Evolutionary conservation across 30 jellyfish, hydroid and myxozoan species (phyloP).

Genomic region (Aurelia sp.): DNA sequence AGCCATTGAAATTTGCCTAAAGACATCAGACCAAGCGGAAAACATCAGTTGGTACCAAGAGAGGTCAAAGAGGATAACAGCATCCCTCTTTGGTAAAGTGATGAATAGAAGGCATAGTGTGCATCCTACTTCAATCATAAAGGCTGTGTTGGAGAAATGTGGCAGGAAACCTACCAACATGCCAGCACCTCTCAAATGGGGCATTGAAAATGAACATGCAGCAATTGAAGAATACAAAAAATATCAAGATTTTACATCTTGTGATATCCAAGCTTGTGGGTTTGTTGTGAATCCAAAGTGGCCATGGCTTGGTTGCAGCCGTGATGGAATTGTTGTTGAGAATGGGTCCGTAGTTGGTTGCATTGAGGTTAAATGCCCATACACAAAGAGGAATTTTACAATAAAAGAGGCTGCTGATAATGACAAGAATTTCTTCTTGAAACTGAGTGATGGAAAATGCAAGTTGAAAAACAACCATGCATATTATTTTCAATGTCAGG

Average conservation of each 20-base stretch:
- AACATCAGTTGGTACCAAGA: slow-evolving; percentile 39
- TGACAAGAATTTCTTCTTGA: background rate
- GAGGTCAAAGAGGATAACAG: slow-evolving; percentile 45
- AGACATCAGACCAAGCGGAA: slow-evolving; percentile 4
- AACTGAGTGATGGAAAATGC: background rate
- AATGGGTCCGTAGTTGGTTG: slow-evolving; percentile 8
- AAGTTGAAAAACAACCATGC: too few species aligned
- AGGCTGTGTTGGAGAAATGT: slow-evolving; percentile 1
- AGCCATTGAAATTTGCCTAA: slow-evolving; percentile 12
- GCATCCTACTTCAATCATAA: slow-evolving; percentile 37
- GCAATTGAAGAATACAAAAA: background rate
- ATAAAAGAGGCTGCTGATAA: slow-evolving; percentile 13
- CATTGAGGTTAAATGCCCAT: slow-evolving; percentile 29
- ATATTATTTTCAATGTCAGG: too few species aligned
- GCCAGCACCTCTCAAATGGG: slow-evolving; percentile 54
- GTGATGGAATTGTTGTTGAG: slow-evolving; percentile 9
- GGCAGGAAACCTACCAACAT: slow-evolving; percentile 25
- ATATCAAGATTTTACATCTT: background rate
- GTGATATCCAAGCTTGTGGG: slow-evolving; percentile 17
- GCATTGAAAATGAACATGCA: slow-evolving; percentile 14
- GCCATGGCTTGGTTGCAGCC: slow-evolving; percentile 54
- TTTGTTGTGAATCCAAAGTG: slow-evolving; percentile 28
- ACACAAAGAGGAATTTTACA: slow-evolving; percentile 13
- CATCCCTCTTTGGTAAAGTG: slow-evolving; percentile 53
- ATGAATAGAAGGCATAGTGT: slow-evolving; percentile 50